Base-by-base conservation (phyloP, 2,888 invertebrate genomes). In the Oscheius onirici region DNA sequence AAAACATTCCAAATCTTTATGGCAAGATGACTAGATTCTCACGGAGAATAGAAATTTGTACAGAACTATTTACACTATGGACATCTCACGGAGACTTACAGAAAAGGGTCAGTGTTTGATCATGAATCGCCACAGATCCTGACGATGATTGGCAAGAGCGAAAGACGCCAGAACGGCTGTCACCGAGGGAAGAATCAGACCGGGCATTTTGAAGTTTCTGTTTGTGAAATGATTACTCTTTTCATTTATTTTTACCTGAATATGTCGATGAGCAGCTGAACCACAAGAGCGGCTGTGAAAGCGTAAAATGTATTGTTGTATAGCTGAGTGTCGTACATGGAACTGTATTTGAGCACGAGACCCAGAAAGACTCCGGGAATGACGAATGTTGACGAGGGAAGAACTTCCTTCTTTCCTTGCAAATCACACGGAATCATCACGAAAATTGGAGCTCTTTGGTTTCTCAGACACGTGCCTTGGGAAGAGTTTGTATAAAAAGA, bases 301-400 rank as follows among this genome's bases (percentile, higher is more conserved):
- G 80, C 76, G 26, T 75, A 69, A 67, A 76, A 79, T 3, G 75
- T 73, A 44, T 75, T 51, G 6, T 60, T 44, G 55, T 75, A 82
- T 43, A 80, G 75, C 41, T 70, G 67, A 40, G 75, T 63, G 46
- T 82, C 82, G 58, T 78, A 82, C 82, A 82, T 82, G 10, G 82
- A 79, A 41, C 77, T 77, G 73, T 80, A 82, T 55, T 82, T 82
- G 52, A 80, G 71, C 10, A 82, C 71, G 6, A 82, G 71, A 20
- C 76, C 76, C 43, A 80, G 65, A 52, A 82, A 79, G 17, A 82
- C 71, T 76, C 78, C 81, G 15, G 82, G 82, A 40, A 78, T 77
- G 73, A 82, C 79, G 17, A 82, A 71, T 24, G 79, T 80, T 15
- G 79, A 69, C 3, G 80, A 76, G 10, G 82, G 77, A 1, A 82